Percentiles rank a stretch among this genome's conserved stretches.
Conservation (phyloP, 2,797 vertebrate species). For the Pantherophis vulpinus region DNA sequence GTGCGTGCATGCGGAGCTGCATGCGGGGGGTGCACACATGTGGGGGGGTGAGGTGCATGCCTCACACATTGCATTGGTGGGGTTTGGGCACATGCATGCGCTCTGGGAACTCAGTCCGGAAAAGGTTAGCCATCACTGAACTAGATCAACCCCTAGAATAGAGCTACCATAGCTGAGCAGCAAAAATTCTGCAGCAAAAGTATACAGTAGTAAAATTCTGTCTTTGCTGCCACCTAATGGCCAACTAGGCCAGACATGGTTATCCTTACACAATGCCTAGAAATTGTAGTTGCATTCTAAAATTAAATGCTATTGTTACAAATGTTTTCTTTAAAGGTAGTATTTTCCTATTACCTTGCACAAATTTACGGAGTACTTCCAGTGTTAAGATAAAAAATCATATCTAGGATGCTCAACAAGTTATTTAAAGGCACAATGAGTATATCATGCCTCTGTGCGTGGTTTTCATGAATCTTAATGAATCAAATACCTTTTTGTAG, state of each 20-base stretch:
- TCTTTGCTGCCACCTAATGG: not conserved
- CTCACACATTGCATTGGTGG: too few relatives aligned
- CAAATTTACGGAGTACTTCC: not conserved
- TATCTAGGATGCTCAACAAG: too few relatives aligned
- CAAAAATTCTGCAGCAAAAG: not conserved
- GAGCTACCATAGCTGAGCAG: not conserved
- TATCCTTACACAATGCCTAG: not conserved
- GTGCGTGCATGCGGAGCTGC: too few relatives aligned
- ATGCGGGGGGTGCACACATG: too few relatives aligned
- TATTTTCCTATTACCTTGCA: not conserved
- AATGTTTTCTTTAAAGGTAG: not conserved
- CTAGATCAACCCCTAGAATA: not conserved
- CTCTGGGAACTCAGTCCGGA: too few relatives aligned
- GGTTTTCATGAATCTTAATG: too few relatives aligned
- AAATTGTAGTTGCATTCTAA: not conserved
- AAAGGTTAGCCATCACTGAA: not conserved
- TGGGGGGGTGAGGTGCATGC: too few relatives aligned
- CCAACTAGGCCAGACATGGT: not conserved
- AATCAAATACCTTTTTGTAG: too few relatives aligned
- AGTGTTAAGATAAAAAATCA: too few relatives aligned
- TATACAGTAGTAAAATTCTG: not conserved
- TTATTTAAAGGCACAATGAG: too few relatives aligned
- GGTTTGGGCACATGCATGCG: too few relatives aligned
- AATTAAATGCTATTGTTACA: not conserved
- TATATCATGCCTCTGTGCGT: too few relatives aligned